A percentile compares a stretch with the other conserved stretches of the same genome.
These are phyloP conservation scores for Syrphus vitripennis DNA, from an alignment of 2,888 invertebrate genomes.

Conservation along the genomic window DNA sequence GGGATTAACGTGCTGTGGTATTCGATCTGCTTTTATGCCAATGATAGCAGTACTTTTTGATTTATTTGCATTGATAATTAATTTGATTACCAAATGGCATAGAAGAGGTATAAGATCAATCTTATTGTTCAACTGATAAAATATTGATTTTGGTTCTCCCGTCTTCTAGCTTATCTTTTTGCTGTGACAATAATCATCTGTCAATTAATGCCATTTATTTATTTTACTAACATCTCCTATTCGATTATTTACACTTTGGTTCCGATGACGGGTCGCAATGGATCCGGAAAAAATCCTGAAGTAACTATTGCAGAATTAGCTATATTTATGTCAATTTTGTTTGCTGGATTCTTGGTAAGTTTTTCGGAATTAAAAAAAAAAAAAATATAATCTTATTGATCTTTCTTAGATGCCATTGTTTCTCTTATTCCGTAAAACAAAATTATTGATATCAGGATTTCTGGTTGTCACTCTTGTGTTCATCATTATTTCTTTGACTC, in stretches of 20 bases:
- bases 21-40: conserved; percentile 77
- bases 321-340: conserved; percentile 76
- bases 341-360: conserved; percentile 79
- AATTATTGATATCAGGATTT: conserved; percentile 76
- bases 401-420: conserved; percentile 78
- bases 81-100: conserved; percentile 78
- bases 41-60: conserved; percentile 79
- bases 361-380: no score
- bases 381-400: not conserved
- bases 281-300: conserved; percentile 82
- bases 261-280: conserved; percentile 84
- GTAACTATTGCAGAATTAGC: conserved; percentile 81
- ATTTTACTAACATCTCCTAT: conserved; percentile 81
- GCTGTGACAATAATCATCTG: conserved; percentile 79
- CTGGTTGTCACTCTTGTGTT: conserved; percentile 75
- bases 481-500: conserved; percentile 81
- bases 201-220: conserved; percentile 81
- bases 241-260: conserved; percentile 82
- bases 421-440: conserved; percentile 78
- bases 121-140: not conserved
- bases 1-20: conserved; percentile 74
- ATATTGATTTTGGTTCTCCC: not conserved
- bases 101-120: conserved; percentile 75
- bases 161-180: conserved; percentile 77
- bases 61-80: conserved; percentile 76